A percentile compares a stretch with the other conserved stretches of the same genome.
Evolutionary conservation across 30 jellyfish, hydroid and myxozoan genomes (phyloP).

Genomic region (Calvadosia cruxmelitensis): DNA sequence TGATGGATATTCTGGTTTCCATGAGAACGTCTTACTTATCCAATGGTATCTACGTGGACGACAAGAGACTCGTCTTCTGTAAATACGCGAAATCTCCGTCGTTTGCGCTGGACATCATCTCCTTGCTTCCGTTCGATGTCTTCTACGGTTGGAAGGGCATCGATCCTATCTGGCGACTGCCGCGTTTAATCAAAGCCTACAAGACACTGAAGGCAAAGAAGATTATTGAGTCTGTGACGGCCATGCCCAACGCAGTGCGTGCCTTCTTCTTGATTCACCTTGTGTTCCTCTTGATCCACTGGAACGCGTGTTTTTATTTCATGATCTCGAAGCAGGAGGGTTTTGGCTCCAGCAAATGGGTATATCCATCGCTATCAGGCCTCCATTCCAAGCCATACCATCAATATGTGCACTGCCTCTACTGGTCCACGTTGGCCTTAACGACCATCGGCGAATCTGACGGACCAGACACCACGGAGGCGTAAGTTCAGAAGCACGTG

Average conservation of each 20-base stretch:
- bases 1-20: constrained; percentile 48
- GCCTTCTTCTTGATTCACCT: constrained; percentile 60
- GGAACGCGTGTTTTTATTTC: constrained; percentile 82
- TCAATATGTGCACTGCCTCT: constrained; percentile 65
- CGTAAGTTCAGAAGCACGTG: constrained; percentile 48
- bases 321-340: constrained; percentile 85
- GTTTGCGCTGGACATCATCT: constrained; percentile 40
- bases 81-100: constrained; percentile 37
- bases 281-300: constrained; percentile 80
- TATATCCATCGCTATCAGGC: constrained; percentile 49
- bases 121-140: constrained; percentile 63
- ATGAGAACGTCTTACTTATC: constrained; percentile 55
- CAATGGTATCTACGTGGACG: constrained; percentile 76
- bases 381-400: constrained; percentile 21
- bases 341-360: constrained; percentile 76
- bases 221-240: constrained; percentile 72
- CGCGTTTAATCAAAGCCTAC: constrained; percentile 54
- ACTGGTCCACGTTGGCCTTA: constrained; percentile 90
- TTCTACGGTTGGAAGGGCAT: constrained; percentile 24
- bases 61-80: constrained; percentile 32
- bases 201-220: constrained; percentile 56
- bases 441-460: constrained; percentile 84
- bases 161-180: constrained; percentile 56
- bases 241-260: constrained; percentile 62
- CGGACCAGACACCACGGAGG: constrained; percentile 50